phyloP scores from a whole-genome alignment of 2,888 invertebrate species.

The Tipula confusa region DNA sequence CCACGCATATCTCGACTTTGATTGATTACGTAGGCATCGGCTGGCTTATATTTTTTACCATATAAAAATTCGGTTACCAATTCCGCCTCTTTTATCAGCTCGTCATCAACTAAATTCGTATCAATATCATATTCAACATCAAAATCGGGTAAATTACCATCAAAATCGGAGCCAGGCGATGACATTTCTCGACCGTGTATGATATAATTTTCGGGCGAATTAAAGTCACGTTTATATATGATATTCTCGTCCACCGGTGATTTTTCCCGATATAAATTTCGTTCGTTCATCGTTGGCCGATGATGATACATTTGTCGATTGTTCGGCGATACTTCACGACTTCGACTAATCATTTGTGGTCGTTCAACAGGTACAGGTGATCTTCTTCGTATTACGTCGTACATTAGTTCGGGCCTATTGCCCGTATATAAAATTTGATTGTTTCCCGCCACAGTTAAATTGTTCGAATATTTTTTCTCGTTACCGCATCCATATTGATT shows the following conservation, averaged over 20 bases:
- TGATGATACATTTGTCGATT: slow-evolving; percentile 27
- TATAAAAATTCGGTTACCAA: slow-evolving; percentile 56
- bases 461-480: slow-evolving; percentile 29
- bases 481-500: slow-evolving; percentile 35
- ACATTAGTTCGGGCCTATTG: slow-evolving; percentile 46
- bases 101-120: slow-evolving; percentile 43
- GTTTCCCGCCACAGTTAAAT: slow-evolving; percentile 34
- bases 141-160: slow-evolving; percentile 32
- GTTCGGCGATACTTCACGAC: slow-evolving; percentile 32
- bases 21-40: slow-evolving; percentile 39
- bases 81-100: slow-evolving; percentile 54
- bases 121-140: slow-evolving; percentile 33
- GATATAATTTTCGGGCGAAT: slow-evolving; percentile 30
- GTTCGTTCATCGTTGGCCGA: slow-evolving; percentile 21
- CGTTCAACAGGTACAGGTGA: slow-evolving; percentile 39
- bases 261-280: slow-evolving; percentile 28
- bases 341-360: slow-evolving; percentile 37
- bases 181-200: slow-evolving; percentile 4
- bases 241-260: slow-evolving; percentile 27
- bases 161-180: slow-evolving; percentile 32
- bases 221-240: slow-evolving; percentile 12
- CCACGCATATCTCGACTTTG: slow-evolving; percentile 38
- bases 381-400: slow-evolving; percentile 46
- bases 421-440: slow-evolving; percentile 32
- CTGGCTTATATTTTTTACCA: slow-evolving; percentile 51